Percentiles rank a stretch among this genome's conserved stretches.
Conservation (phyloP, 2,888 invertebrate species). For the Ophion slaviceki region DNA sequence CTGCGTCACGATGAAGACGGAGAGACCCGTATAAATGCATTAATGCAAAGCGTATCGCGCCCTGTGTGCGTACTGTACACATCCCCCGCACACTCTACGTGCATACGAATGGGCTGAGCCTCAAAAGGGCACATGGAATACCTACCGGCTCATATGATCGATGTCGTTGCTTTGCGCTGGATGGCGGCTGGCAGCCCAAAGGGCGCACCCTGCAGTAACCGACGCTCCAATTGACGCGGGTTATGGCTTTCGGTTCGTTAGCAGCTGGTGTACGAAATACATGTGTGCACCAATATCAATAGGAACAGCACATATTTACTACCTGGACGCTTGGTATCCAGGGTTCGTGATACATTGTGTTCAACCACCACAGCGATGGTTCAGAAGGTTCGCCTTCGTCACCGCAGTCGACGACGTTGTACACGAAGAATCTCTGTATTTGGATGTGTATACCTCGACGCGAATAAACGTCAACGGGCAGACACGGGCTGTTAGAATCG, state of each 20-base stretch:
- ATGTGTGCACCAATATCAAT: background rate
- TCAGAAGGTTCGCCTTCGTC: conserved; percentile 9
- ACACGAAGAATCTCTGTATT: background rate
- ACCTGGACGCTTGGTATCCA: background rate
- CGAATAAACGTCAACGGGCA: conserved; percentile 22
- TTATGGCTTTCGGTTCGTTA: conserved; percentile 1
- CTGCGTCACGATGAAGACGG: conserved; percentile 24
- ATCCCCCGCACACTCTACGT: background rate
- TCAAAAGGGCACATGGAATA: conserved; percentile 9
- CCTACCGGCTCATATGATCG: background rate
- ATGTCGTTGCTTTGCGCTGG: background rate
- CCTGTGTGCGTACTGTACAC: background rate
- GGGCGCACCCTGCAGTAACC: background rate
- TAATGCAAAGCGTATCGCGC: background rate
- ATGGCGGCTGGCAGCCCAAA: background rate
- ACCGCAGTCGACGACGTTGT: background rate
- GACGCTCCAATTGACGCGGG: background rate
- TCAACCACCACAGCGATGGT: background rate
- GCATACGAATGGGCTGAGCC: background rate
- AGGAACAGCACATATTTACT: background rate
- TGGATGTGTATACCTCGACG: background rate
- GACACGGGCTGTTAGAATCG: conserved; percentile 35
- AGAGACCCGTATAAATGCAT: conserved; percentile 27
- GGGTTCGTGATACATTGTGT: background rate
- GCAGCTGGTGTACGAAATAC: background rate